phyloP scores from a whole-genome alignment of 2,888 invertebrate species.

The Drosophila hamatofila region DNA sequence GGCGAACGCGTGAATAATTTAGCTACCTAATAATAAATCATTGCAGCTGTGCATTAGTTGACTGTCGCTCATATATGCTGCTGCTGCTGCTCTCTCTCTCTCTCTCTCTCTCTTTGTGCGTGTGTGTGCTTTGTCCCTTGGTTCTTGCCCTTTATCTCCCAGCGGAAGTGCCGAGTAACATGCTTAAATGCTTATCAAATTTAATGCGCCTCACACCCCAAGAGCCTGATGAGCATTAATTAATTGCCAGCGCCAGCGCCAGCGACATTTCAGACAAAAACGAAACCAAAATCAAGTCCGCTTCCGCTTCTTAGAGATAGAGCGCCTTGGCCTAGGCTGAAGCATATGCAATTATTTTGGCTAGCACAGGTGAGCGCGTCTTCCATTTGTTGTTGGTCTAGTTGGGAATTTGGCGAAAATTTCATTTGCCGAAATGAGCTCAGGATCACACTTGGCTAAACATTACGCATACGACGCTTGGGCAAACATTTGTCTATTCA shows the following conservation, averaged over 20 bases:
- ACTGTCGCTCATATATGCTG: constrained; percentile 56
- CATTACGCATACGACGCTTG: constrained; percentile 29
- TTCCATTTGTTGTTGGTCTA: neutral
- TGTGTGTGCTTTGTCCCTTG: constrained; percentile 10
- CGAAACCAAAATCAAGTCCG: neutral
- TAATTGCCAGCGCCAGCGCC: constrained; percentile 70
- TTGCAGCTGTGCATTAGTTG: constrained; percentile 79
- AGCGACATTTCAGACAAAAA: constrained; percentile 20
- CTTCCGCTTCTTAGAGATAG: constrained; percentile 24
- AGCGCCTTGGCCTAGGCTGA: constrained; percentile 5
- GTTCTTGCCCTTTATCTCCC: constrained; percentile 42
- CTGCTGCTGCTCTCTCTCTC: neutral
- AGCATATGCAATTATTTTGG: constrained; percentile 28
- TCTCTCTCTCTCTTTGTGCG: neutral
- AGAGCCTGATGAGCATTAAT: constrained; percentile 75
- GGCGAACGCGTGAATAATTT: constrained; percentile 80
- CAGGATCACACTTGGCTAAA: constrained; percentile 17
- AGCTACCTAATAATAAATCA: constrained; percentile 82
- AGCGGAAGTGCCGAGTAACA: constrained; percentile 78
- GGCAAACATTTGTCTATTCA: constrained; percentile 4
- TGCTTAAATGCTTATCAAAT: constrained; percentile 80
- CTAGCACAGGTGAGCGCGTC: constrained; percentile 7
- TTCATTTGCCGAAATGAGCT: constrained; percentile 39
- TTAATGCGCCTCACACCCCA: constrained; percentile 59
- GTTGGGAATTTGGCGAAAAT: constrained; percentile 22